Evolutionary conservation across 2,797 vertebrate species (phyloP).

Genomic region (Numenius phaeopus): DNA sequence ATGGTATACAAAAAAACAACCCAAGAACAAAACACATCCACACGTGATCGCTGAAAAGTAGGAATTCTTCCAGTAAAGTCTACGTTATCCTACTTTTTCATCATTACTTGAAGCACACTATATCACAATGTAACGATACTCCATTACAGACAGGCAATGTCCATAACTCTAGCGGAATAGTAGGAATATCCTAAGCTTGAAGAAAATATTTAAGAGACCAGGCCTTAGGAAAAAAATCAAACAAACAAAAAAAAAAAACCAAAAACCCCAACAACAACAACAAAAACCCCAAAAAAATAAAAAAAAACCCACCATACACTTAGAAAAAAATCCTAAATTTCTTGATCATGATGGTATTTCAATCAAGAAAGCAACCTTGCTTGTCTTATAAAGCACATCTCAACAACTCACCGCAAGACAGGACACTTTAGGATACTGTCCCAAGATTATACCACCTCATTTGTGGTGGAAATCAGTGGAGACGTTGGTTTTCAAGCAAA

Average conservation of each 20-base stretch:
- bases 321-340: neutral
- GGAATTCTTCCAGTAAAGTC: neutral
- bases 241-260: no score
- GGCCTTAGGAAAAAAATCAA: no score
- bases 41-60: neutral
- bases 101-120: neutral
- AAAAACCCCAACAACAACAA: no score
- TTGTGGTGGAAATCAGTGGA: neutral
- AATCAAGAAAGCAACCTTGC: neutral
- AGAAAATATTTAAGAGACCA: neutral
- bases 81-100: neutral
- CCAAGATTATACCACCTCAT: neutral
- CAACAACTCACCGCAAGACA: neutral
- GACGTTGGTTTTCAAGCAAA: neutral
- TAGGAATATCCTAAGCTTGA: neutral
- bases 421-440: rapidly evolving
- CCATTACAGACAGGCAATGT: neutral
- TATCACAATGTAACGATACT: neutral
- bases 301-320: neutral
- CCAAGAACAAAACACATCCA: neutral
- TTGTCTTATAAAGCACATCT: neutral
- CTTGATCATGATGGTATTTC: neutral
- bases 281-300: neutral
- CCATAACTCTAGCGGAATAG: neutral
- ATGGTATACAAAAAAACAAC: neutral